Base-by-base conservation (phyloP, 2,113 vertebrate species). In the Chaenogobius annularis region DNA sequence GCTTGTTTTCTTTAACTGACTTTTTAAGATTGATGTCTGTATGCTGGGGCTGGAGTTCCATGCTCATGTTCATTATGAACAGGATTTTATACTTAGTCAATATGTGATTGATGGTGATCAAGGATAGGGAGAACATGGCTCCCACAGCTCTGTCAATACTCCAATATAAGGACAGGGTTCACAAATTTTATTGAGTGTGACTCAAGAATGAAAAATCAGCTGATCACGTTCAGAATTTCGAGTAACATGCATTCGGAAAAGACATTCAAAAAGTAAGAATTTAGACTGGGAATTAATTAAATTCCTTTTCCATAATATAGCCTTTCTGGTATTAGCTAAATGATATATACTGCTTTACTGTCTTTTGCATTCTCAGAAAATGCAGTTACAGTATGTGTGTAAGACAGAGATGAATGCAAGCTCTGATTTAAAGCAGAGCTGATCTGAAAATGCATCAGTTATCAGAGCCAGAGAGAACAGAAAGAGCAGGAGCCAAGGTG, bases 371-470 rank as follows among this genome's bases (percentile, higher is more conserved):
- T 7, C 13, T 61, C 26, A 35, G 26, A 61, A 61, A 61, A 61
- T 35, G 14, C 23, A 20, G 47, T 69, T 52, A 73, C 69, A 15
- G 22, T 74, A 31, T 31, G 50, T 64, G 14, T n/a, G n/a, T 22
- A 59, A 79, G 79, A 81, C 74, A 55, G 26, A 79, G 78, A 87
- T 84, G 78, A 78, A 87, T 80, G 76, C 43, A 56, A 43, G 14
- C 31, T 37, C 54, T 15, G 58, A 40, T 40, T 40, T 40, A 40
- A 40, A 40, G 37, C 37, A 40, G 37, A 3, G 37, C 37, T 9
- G 8, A 40, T 40, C 37, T 40, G 37, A 40, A 40, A 40, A 40
- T 40, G 50, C 77, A 65, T 81, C 68, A 58, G 67, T 69, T 77
- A 74, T 69, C 64, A 74, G 66, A n/a, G 14, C 70, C 75, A 66